These are phyloP conservation scores for Ceyx erithaca DNA, from an alignment of 2,797 vertebrate species.

Conservation along the genomic window DNA sequence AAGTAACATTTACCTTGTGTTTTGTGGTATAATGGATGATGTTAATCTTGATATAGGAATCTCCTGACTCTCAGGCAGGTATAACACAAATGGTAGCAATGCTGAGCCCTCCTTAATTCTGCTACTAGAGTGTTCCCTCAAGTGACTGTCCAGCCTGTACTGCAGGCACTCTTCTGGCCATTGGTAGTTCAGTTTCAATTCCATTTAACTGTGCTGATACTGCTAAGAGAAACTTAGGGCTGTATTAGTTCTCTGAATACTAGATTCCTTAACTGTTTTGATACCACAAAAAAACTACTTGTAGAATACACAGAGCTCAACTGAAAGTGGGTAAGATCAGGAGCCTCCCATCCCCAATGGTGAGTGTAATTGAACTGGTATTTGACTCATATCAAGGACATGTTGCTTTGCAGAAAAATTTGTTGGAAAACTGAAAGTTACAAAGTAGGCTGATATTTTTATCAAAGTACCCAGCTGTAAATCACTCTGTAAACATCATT, in stretches of 20 bases:
- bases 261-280: not conserved
- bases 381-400: rapidly evolving
- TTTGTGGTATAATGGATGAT: not conserved
- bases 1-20: not conserved
- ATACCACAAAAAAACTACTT: not conserved
- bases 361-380: not conserved
- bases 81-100: not conserved
- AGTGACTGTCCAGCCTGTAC: not conserved
- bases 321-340: not conserved
- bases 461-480: not conserved
- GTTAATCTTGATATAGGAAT: not conserved
- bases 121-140: not conserved
- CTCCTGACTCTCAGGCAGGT: not conserved
- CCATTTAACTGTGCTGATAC: not conserved
- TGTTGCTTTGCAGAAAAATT: not conserved
- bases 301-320: not conserved
- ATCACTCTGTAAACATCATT: not conserved
- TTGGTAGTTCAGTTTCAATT: not conserved
- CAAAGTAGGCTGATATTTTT: not conserved
- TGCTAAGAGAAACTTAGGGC: not conserved
- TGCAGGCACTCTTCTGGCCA: not conserved
- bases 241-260: not conserved
- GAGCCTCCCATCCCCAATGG: rapidly evolving
- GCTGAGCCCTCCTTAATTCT: not conserved
- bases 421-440: not conserved